Evolutionary conservation across 1,140 invertebrate species (phyloP), one percentile per base, ranked within the genome.

Genomic region (Magallana ariakensis): DNA sequence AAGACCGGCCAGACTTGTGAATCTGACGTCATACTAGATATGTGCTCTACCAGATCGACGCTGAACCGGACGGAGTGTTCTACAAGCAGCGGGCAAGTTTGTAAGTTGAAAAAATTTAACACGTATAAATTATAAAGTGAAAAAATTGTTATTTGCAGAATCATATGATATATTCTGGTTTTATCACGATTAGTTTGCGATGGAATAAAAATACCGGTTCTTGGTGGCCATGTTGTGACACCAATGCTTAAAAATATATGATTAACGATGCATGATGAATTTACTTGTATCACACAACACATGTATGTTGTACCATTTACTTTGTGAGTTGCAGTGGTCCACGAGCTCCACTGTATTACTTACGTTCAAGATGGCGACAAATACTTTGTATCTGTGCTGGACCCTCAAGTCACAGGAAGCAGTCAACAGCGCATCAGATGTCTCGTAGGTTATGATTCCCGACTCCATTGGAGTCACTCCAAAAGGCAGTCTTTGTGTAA

Each of bases 1-100:
- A 75, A 22, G 33, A 75, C 66, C 33, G 22, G 33, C 26, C 10
- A 19, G 7, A 33, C 26, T 13, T 75, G 66, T 11, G 66, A 75
- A 19, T 75, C 66, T 75, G 66, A 75, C 22, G 22, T 75, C 66
- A 33, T 75, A 46, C 33, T 75, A 75, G 66, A 75, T 26, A 75
- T 75, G 66, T 75, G 66, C 26, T 75, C 66, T 2, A 26, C 26
- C 10, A 22, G 66, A 10, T 11, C 19, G 22, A 26, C 13, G 11
- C 26, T 75, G 66, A 75, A 75, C 22, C 66, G 66, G 11, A 75
- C 66, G 13, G 66, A 75, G 22, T 75, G 66, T 75, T 75, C 66
- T 26, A 26, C 66, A 26, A 26, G 66, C 0, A 75, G 1, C 7
- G 66, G 66, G 13, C 26, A 75, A 75, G 66, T 75, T 75, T 13